phyloP scores from a whole-genome alignment of 2,113 vertebrate species.

The Dryoscopus gambensis region DNA sequence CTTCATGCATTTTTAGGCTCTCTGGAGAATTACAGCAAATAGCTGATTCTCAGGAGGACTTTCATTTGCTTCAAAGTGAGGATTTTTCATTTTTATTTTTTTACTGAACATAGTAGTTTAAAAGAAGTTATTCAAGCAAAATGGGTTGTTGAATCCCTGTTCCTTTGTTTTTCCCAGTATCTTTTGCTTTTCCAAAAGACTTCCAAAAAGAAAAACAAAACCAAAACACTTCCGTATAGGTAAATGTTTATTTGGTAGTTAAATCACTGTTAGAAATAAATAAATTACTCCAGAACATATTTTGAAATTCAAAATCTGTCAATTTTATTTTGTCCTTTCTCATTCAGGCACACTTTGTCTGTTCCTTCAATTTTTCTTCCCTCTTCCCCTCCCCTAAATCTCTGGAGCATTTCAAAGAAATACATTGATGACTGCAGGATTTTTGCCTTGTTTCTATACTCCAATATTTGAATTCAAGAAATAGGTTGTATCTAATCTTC shows the following conservation, averaged over 20 bases:
- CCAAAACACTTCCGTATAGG: not conserved
- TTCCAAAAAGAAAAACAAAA: not conserved
- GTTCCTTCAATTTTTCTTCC: not conserved
- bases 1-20: conserved; percentile 22
- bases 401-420: not conserved
- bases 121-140: conserved; percentile 12
- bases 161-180: not conserved
- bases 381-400: not conserved
- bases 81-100: not conserved
- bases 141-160: not conserved
- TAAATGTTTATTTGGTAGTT: not conserved
- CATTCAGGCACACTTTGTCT: not conserved
- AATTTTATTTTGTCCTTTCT: not conserved
- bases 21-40: conserved; percentile 14
- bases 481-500: not conserved
- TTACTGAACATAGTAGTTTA: not conserved
- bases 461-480: not conserved
- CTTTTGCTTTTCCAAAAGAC: conserved; percentile 6
- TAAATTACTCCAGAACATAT: not conserved
- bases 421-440: not conserved
- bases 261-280: conserved; percentile 16
- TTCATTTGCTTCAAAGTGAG: conserved; percentile 44
- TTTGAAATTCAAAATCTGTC: not conserved
- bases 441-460: not conserved
- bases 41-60: conserved; percentile 31